Conservation (phyloP, 2,113 vertebrate species). For the Pteropus alecto region DNA sequence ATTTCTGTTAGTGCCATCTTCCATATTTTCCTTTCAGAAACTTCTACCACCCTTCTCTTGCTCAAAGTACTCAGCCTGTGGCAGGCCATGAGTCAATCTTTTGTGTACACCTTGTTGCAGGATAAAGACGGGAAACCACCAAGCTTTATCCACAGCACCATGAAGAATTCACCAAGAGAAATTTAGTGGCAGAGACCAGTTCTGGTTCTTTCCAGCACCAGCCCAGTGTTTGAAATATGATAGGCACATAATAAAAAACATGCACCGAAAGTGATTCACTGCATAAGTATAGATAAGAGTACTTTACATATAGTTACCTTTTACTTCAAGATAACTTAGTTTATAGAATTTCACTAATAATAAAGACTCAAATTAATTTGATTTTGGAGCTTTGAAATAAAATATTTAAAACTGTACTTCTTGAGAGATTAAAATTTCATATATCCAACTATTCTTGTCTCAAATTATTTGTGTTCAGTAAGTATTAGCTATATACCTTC, state of each 20-base stretch:
- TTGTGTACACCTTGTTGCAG: neutral
- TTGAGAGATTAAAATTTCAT: neutral
- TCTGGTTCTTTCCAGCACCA: neutral
- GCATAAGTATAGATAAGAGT: accelerated
- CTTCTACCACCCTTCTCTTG: neutral
- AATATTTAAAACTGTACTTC: neutral
- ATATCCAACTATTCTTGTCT: neutral
- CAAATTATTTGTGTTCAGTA: neutral
- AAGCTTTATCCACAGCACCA: neutral
- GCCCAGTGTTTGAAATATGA: neutral
- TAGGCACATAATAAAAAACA: neutral
- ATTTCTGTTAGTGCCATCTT: neutral
- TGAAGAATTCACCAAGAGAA: neutral
- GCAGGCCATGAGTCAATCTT: neutral
- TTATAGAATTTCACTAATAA: neutral
- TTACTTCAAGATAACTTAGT: neutral
- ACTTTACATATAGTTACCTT: neutral
- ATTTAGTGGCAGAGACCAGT: neutral
- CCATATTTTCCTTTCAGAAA: neutral
- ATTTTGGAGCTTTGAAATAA: neutral
- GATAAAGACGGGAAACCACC: neutral
- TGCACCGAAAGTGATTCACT: neutral
- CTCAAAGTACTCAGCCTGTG: neutral
- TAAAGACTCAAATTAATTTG: neutral
- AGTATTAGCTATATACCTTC: neutral